phyloP scores from a whole-genome alignment of 2,888 invertebrate genomes.

The Heterodera filipjevi region DNA sequence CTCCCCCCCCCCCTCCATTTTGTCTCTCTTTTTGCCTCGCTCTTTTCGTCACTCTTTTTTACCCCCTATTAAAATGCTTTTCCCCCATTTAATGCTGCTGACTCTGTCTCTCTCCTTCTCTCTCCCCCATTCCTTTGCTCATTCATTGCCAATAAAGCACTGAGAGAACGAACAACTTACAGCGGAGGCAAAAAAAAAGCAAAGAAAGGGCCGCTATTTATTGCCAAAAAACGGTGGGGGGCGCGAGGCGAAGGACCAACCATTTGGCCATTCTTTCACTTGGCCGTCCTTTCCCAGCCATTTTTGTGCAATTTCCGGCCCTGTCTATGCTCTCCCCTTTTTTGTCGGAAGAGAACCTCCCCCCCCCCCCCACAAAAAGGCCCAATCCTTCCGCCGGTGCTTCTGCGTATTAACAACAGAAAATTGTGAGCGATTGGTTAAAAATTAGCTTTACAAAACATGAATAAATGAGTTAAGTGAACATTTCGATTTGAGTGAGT shows the following conservation, averaged over 20 bases:
- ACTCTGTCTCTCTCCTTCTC: background rate
- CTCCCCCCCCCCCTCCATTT: no score
- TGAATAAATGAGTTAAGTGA: background rate
- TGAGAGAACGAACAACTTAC: background rate
- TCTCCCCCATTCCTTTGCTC: background rate
- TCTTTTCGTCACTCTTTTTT: background rate
- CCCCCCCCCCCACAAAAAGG: background rate
- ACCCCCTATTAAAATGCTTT: background rate
- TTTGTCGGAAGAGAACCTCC: background rate
- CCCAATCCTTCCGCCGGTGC: background rate
- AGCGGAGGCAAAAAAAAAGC: constrained; percentile 6
- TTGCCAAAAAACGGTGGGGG: constrained; percentile 8
- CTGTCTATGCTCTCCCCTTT: background rate
- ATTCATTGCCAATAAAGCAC: background rate
- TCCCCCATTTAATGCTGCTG: no score
- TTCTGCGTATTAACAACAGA: background rate
- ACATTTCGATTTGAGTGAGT: no score
- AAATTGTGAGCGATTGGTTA: background rate
- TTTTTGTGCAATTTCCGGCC: constrained; percentile 25
- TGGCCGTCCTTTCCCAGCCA: constrained; percentile 23
- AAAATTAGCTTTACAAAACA: no score
- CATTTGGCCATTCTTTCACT: background rate
- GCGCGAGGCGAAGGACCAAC: background rate
- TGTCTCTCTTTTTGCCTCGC: no score
- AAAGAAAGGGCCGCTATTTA: constrained; percentile 3